Percentiles rank a stretch among this genome's conserved stretches.
Evolutionary conservation across 2,113 vertebrate species (phyloP).

Genomic region (Paramisgurnus dabryanus): DNA sequence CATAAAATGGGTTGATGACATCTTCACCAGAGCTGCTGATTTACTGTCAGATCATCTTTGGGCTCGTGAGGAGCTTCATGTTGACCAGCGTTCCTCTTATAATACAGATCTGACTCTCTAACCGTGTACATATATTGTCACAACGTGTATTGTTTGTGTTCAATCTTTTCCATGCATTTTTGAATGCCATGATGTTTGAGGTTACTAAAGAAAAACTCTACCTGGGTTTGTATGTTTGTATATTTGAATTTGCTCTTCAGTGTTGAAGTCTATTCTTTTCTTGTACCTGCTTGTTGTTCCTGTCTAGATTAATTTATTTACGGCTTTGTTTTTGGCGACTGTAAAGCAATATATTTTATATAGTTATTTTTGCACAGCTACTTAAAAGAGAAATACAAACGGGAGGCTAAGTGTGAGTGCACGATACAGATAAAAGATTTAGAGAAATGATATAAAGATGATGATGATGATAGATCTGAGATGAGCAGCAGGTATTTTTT

Average conservation of each 20-base stretch:
- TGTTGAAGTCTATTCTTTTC: slow-evolving; percentile 63
- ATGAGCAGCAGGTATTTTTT: slow-evolving; percentile 71
- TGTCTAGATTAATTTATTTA: slow-evolving; percentile 94
- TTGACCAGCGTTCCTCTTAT: background rate
- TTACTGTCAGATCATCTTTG: background rate
- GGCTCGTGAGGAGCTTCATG: background rate
- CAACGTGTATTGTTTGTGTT: slow-evolving; percentile 72
- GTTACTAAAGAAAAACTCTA: slow-evolving; percentile 62
- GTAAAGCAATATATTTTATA: slow-evolving; percentile 89
- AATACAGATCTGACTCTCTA: slow-evolving; percentile 58
- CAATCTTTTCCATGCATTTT: slow-evolving; percentile 70
- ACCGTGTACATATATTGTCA: slow-evolving; percentile 71
- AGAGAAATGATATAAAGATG: slow-evolving; percentile 59
- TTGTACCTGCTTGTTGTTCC: slow-evolving; percentile 77
- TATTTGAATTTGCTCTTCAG: slow-evolving; percentile 73
- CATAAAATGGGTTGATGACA: background rate
- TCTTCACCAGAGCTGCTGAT: background rate
- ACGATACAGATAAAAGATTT: slow-evolving; percentile 72
- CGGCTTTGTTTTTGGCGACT: slow-evolving; percentile 81
- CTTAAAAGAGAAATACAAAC: slow-evolving; percentile 58
- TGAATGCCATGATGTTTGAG: slow-evolving; percentile 67
- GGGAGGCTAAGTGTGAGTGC: slow-evolving; percentile 67
- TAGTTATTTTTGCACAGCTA: slow-evolving; percentile 98
- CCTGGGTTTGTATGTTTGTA: slow-evolving; percentile 79
- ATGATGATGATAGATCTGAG: slow-evolving; percentile 56